Percentiles rank a stretch among this genome's conserved stretches.
phyloP scores from a whole-genome alignment of 1,140 invertebrate species.

The Mizuhopecten yessoensis region DNA sequence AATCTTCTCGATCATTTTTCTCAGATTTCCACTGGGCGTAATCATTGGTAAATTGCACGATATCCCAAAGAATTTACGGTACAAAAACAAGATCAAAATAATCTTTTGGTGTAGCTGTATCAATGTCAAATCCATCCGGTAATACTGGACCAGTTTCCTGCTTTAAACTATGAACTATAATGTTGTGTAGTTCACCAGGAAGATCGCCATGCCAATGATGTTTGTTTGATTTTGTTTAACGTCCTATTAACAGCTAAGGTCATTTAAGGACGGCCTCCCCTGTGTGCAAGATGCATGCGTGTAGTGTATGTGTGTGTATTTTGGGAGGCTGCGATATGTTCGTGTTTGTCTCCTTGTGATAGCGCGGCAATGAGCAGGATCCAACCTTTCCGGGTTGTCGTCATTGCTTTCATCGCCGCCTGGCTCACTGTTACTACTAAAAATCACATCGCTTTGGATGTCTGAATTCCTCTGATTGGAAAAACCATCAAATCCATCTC shows the following conservation, averaged over 20 bases:
- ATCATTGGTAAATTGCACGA: constrained; percentile 50
- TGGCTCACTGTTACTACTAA: background rate
- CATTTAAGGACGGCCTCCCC: too few species aligned
- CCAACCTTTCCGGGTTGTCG: background rate
- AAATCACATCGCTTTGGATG: background rate
- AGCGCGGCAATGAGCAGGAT: too few species aligned
- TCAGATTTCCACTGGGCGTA: constrained; percentile 49
- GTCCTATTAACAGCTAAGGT: too few species aligned
- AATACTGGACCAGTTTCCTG: background rate
- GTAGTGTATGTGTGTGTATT: too few species aligned
- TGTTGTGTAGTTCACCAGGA: background rate
- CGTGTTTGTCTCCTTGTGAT: too few species aligned
- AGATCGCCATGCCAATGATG: background rate
- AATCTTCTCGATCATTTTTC: constrained; percentile 29
- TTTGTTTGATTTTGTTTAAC: too few species aligned
- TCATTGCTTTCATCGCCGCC: background rate
- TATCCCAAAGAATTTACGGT: background rate
- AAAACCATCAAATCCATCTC: background rate
- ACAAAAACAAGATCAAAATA: constrained; percentile 50
- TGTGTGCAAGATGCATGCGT: too few species aligned
- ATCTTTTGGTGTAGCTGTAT: background rate
- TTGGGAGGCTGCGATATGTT: too few species aligned
- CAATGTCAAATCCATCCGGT: background rate
- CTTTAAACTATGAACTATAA: background rate
- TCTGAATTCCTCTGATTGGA: background rate